Evolutionary conservation across 2,113 vertebrate genomes (phyloP), one percentile per base, ranked within the genome.

Genomic region (Callochromis pleurospilus): DNA sequence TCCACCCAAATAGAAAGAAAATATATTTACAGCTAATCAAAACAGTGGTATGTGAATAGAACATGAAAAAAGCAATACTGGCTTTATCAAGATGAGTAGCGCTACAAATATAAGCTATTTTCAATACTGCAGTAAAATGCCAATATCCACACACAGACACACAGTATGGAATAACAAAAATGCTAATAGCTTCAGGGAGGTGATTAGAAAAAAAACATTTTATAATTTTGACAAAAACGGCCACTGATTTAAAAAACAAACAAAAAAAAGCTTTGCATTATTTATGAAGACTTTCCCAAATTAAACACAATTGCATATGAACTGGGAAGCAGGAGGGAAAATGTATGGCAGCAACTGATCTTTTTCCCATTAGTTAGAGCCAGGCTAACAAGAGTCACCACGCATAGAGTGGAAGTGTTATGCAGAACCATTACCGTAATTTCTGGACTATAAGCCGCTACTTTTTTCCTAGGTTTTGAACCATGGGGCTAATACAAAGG

Each of bases 11-110:
- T 65, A 83, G 14, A 83, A 85, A 89, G 70, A 31, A 56, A 53
- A 77, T 77, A 29, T 77, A 77, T 77, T 77, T 77, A 77, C 70
- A 95, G n/a, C 65, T 56, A 88, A 89, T 84, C 15, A 82, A 86
- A 90, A 87, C 31, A 86, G 33, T 75, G 56, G 11, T 75, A 54
- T 60, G 26, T 4, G 14, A 81, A 33, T 2, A 56, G 29, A 26
- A 47, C 3, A 38, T 51, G 60, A 24, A 58, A 29, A 83, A 83
- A 47, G 58, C 26, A 38, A 82, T 38, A 49, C 2, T 36, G 56
- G 6, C 15, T 51, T 49, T 19, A 73, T 51, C 86, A 68, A 31
- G 11, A 81, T 1, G 5, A 31, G 40, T 5, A 85, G 33, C 7
- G 6, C 51, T 80, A 80, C 31, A 53, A 81, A 82, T 36, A 53